Conservation (phyloP, 2,888 invertebrate genomes). For the Anorthoa munda region DNA sequence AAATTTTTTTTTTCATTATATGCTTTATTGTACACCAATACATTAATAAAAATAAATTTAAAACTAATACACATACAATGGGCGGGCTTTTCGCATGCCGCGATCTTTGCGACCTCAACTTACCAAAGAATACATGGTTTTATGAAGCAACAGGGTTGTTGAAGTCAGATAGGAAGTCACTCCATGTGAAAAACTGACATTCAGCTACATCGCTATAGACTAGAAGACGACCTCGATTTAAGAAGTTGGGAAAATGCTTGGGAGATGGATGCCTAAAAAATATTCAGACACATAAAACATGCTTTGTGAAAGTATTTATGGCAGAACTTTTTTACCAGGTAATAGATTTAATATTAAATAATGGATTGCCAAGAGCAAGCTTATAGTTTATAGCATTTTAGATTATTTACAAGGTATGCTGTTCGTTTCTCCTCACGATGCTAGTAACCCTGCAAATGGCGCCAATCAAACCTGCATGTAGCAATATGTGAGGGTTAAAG, state of each 20-base stretch:
- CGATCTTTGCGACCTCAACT: too few relatives aligned
- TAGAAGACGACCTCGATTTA: too few relatives aligned
- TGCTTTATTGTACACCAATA: too few relatives aligned
- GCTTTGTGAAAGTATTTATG: not conserved
- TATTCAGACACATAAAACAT: not conserved
- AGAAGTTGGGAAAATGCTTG: too few relatives aligned
- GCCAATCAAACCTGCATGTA: conserved; percentile 52
- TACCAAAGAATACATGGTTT: too few relatives aligned
- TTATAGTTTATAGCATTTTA: conserved; percentile 29
- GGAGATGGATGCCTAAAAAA: not conserved
- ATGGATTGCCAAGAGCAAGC: conserved; percentile 6
- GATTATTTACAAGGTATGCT: conserved; percentile 16
- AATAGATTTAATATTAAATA: not conserved
- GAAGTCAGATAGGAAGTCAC: not conserved
- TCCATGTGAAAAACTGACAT: not conserved
- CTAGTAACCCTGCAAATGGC: conserved; percentile 36
- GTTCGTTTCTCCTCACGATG: conserved; percentile 16
- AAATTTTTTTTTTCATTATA: too few relatives aligned
- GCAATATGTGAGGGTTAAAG: conserved; percentile 61
- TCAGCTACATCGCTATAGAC: not conserved
- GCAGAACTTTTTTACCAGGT: not conserved
- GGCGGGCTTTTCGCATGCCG: too few relatives aligned
- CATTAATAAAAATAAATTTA: too few relatives aligned
- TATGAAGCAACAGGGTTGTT: not conserved
- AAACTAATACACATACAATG: too few relatives aligned